Evolutionary conservation across 2,797 vertebrate species (phyloP).

Genomic region (Pelobates cultripes): DNA sequence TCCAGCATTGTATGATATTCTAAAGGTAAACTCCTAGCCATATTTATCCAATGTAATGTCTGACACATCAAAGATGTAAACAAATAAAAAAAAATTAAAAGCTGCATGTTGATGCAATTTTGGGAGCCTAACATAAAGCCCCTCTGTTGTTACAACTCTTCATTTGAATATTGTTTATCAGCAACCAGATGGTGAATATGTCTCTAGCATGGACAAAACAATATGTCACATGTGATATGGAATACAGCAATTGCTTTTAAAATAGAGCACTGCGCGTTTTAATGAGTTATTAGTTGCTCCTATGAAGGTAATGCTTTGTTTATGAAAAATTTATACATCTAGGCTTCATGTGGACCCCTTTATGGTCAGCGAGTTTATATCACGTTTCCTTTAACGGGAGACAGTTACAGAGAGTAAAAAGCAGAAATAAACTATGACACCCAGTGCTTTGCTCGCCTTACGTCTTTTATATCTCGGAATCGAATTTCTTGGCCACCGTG

Average conservation of each 20-base stretch:
- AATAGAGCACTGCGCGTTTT: constrained; percentile 7
- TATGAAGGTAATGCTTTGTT: no score
- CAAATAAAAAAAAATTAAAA: constrained; percentile 18
- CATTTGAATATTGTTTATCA: constrained; percentile 36
- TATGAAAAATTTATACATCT: no score
- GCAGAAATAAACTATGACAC: no score
- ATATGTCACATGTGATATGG: constrained; percentile 29
- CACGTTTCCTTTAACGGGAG: no score
- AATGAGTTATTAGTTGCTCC: not conserved
- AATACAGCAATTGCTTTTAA: constrained; percentile 24
- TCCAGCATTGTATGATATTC: not conserved
- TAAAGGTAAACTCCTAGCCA: constrained; percentile 13
- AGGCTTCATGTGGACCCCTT: no score
- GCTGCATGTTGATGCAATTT: constrained; percentile 12
- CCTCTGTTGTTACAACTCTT: constrained; percentile 31
- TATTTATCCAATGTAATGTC: constrained; percentile 43
- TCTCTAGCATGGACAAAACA: constrained; percentile 33
- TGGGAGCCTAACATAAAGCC: constrained; percentile 13
- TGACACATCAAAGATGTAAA: constrained; percentile 23
- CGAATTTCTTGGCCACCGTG: no score
- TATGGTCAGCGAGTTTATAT: no score
- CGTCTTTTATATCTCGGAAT: no score
- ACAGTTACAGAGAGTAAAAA: no score
- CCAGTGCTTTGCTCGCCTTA: no score
- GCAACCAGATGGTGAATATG: constrained; percentile 38